These are phyloP conservation scores for Anhinga rufa DNA, from an alignment of 2,113 vertebrate species.

Conservation along the genomic window DNA sequence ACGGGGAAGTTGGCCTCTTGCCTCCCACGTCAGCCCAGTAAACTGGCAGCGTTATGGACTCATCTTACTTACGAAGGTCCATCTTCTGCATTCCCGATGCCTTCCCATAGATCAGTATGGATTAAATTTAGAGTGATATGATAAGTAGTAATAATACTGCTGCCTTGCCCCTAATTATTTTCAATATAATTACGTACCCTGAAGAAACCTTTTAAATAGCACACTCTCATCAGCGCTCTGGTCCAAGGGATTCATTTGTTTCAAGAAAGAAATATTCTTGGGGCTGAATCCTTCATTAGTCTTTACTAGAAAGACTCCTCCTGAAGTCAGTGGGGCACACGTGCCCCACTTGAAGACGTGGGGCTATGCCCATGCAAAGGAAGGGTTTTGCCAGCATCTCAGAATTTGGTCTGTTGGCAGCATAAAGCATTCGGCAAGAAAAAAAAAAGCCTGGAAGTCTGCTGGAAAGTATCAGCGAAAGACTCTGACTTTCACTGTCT, in stretches of 20 bases:
- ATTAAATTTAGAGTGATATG: slow-evolving; percentile 57
- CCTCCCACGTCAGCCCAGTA: neutral
- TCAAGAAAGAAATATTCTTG: slow-evolving; percentile 23
- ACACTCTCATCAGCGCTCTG: neutral
- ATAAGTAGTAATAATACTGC: slow-evolving; percentile 55
- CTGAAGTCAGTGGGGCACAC: neutral
- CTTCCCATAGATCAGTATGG: slow-evolving; percentile 12
- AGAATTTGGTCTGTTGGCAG: neutral
- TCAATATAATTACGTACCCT: slow-evolving; percentile 51
- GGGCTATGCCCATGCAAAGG: neutral
- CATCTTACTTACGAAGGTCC: neutral
- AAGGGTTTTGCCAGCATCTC: neutral
- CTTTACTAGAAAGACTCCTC: neutral
- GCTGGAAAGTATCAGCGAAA: neutral
- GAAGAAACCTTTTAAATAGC: slow-evolving; percentile 64
- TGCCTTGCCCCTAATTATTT: slow-evolving; percentile 61
- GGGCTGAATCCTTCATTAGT: slow-evolving; percentile 30
- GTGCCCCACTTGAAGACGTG: neutral
- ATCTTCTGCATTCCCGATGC: neutral
- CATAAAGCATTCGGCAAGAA: neutral
- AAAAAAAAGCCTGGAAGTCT: neutral
- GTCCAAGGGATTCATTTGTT: slow-evolving; percentile 49
- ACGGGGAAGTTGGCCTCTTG: neutral
- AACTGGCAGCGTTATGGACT: neutral
- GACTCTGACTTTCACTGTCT: neutral